Conservation (phyloP, 2,113 vertebrate species). For the Budorcas taxicolor region DNA sequence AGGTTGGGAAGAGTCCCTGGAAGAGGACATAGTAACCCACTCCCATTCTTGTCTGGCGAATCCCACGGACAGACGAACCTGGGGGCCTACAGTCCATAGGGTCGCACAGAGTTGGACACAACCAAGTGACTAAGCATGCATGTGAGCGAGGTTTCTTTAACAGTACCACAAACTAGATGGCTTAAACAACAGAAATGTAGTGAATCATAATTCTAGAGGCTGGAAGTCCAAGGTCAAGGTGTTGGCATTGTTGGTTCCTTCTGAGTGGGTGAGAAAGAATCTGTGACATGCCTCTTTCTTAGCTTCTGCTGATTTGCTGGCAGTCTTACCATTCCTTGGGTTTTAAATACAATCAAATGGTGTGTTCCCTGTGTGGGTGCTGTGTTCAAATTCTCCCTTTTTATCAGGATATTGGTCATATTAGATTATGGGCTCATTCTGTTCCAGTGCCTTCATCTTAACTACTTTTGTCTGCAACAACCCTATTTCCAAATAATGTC, state of each 20-base stretch:
- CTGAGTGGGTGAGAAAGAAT: background rate
- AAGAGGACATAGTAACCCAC: background rate
- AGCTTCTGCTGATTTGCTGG: background rate
- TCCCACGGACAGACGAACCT: background rate
- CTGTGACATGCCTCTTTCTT: background rate
- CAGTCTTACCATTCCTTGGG: background rate
- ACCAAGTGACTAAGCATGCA: rapidly evolving
- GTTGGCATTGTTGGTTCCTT: background rate
- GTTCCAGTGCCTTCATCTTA: background rate
- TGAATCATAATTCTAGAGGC: background rate
- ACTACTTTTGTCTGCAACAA: background rate
- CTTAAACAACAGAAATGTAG: background rate
- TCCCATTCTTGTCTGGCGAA: background rate
- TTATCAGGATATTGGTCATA: background rate
- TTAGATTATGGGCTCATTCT: background rate
- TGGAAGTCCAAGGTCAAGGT: background rate
- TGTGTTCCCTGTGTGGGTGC: background rate
- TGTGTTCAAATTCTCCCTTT: background rate
- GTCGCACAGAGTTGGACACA: background rate
- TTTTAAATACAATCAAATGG: background rate
- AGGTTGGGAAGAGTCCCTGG: background rate
- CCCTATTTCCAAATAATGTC: background rate
- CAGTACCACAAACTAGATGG: too few relatives aligned
- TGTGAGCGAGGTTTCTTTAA: background rate
- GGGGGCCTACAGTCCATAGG: background rate